These are phyloP conservation scores for Limnephilus lunatus DNA, from an alignment of 2,888 invertebrate genomes.

Conservation along the genomic window DNA sequence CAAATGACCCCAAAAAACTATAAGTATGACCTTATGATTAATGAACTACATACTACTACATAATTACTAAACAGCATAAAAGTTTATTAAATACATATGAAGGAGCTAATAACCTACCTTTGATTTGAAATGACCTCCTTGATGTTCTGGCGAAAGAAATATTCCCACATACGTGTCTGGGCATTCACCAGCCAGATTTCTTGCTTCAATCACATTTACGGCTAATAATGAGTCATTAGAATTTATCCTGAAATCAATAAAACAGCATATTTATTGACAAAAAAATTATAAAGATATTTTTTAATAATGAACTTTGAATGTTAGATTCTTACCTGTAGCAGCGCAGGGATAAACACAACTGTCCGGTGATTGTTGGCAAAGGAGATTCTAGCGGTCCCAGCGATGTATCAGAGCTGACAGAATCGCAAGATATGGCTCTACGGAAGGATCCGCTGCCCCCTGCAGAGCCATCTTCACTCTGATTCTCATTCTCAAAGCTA, in stretches of 20 bases:
- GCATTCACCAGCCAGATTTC: slow-evolving; percentile 81
- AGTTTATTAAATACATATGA: too few relatives aligned
- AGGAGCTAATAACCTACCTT: slow-evolving; percentile 51
- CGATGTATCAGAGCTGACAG: slow-evolving; percentile 88
- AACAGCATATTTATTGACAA: slow-evolving; percentile 67
- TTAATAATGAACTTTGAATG: neutral
- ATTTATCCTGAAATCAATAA: slow-evolving; percentile 73
- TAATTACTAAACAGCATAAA: too few relatives aligned
- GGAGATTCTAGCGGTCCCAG: slow-evolving; percentile 84
- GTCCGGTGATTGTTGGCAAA: slow-evolving; percentile 84
- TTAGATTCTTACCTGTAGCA: slow-evolving; percentile 79
- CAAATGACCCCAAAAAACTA: too few relatives aligned
- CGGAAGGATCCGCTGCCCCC: slow-evolving; percentile 72
- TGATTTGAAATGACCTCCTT: slow-evolving; percentile 65
- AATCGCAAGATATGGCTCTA: slow-evolving; percentile 87
- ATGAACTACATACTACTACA: too few relatives aligned
- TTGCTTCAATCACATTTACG: slow-evolving; percentile 87
- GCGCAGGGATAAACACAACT: slow-evolving; percentile 86
- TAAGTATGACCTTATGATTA: too few relatives aligned
- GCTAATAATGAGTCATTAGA: slow-evolving; percentile 73
- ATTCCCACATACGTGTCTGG: slow-evolving; percentile 87
- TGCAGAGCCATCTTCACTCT: slow-evolving; percentile 64
- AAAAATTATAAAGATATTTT: neutral
- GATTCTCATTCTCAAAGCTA: slow-evolving; percentile 60
- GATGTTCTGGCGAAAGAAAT: slow-evolving; percentile 82